Evolutionary conservation across 2,113 vertebrate species (phyloP), one percentile per base, ranked within the genome.

Genomic region (Scalopus aquaticus): DNA sequence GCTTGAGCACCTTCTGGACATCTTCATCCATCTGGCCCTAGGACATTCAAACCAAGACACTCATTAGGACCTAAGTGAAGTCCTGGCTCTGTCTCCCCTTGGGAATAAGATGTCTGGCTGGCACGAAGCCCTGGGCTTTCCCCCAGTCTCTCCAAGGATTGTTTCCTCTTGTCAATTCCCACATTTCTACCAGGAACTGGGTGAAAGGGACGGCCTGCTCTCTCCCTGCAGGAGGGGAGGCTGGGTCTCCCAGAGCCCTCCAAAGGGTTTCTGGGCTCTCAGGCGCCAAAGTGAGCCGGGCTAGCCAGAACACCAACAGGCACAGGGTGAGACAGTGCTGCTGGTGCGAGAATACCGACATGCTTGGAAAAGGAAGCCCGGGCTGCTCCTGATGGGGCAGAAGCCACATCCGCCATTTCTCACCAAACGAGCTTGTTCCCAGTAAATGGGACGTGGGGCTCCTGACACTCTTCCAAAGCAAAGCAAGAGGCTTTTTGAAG

Each of bases 21-120:
- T 99, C 99, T 98, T 99, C 99, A 97, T 99, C 99, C 99, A 99
- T 99, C 96, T 99, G 99, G 97, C 99, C 99, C 99, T 99, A 97
- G 39, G 96, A 60, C 90, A 83, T 88, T 30, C 77, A 92, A 67
- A 92, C 28, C 65, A 54, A 96, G 60, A 79, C 46, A 90, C 26
- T n/a, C 35, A 49, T 81, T 49, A 93, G 88, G 78, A 62, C n/a
- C 58, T 12, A 44, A 19, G 42, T n/a, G 13, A 39, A 39, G 46
- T 44, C 54, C 32, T 13, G n/a, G 56, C 17, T 32, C 15, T 35
- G 30, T 17, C 22, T 88, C 15, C 20, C 35, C 12, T 11, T 37
- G 10, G 46, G 26, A 84, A 69, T 2, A 5, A 49, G 44, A 35
- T 6, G 64, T 28, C 49, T 58, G 16, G 26, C 13, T 64, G 82